Base-by-base conservation (phyloP, 2,797 vertebrate species). In the Valencia hispanica region DNA sequence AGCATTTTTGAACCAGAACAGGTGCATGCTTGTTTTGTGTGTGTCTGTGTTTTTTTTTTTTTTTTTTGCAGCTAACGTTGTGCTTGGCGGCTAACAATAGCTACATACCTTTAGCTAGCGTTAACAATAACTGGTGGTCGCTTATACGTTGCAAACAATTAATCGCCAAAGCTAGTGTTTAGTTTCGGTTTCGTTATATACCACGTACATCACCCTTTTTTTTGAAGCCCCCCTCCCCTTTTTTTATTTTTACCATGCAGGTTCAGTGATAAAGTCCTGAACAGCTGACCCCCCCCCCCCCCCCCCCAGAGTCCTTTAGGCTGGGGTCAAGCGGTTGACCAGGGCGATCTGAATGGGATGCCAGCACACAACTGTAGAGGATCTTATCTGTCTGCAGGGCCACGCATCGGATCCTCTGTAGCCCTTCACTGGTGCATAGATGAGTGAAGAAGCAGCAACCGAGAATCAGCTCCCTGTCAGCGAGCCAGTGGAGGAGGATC, bases 371-470 rank as follows among this genome's bases (percentile, higher is more conserved):
- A 45, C 68, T 43, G 30, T 83, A 80, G 71, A 69, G 45, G 34
- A 34, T 20, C 22, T 25, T 27, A 15, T 53, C 43, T 47, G 45
- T 72, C n/a, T 53, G 10, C 48, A 50, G 77, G 48, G 68, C 74
- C 41, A 72, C 63, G n/a, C 20, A 10, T 69, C 69, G 71, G 69
- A 71, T n/a, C 1, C 8, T 59, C 61, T 79, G 68, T 36, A 51
- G 25, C 30, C 66, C 32, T 30, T n/a, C 75, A 74, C 55, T 75
- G 73, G 78, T 81, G 81, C 74, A 80, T 70, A 86, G 70, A 94
- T 92, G 93, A 88, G 84, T 47, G 70, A 88, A 68, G 87, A 78
- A 83, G 59, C 66, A 5, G 57, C 66, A 4, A 57, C 34, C 5
- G 70, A 82, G 63, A 77, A n/a, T 45, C 45, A 30, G 3, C 9